Evolutionary conservation across 1,140 invertebrate species (phyloP).

Genomic region (Ceratoteleas bidentatus): DNA sequence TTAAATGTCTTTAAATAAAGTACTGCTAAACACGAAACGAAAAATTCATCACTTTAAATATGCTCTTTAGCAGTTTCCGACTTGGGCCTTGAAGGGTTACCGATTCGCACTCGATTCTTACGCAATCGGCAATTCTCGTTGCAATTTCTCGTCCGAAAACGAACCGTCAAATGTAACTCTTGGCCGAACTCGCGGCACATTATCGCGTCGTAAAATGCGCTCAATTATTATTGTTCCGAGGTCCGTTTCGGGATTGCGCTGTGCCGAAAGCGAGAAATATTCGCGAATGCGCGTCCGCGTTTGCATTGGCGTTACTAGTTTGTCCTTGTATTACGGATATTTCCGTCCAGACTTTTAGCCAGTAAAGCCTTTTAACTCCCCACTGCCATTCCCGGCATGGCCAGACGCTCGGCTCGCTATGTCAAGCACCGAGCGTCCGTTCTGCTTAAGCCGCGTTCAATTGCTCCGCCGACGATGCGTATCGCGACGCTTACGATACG

Average conservation of each 20-base stretch:
- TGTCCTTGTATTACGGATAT: constrained; percentile 79
- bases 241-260: background rate
- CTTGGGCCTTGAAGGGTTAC: too few species aligned
- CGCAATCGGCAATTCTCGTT: too few species aligned
- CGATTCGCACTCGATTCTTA: too few species aligned
- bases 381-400: constrained; percentile 77
- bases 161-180: background rate
- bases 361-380: constrained; percentile 71
- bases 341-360: constrained; percentile 78
- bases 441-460: constrained; percentile 33
- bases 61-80: too few species aligned
- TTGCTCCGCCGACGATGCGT: constrained; percentile 1
- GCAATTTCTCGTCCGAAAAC: too few species aligned
- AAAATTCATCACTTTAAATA: too few species aligned
- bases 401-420: constrained; percentile 76
- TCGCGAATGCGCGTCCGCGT: constrained; percentile 38
- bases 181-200: background rate
- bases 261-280: constrained; percentile 30
- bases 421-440: constrained; percentile 67
- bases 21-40: too few species aligned
- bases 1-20: too few species aligned
- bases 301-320: constrained; percentile 56
- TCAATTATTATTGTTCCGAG: constrained; percentile 17
- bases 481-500: background rate
- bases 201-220: constrained; percentile 11